Conservation (phyloP, 2,888 invertebrate genomes). For the Sesamia inferens region DNA sequence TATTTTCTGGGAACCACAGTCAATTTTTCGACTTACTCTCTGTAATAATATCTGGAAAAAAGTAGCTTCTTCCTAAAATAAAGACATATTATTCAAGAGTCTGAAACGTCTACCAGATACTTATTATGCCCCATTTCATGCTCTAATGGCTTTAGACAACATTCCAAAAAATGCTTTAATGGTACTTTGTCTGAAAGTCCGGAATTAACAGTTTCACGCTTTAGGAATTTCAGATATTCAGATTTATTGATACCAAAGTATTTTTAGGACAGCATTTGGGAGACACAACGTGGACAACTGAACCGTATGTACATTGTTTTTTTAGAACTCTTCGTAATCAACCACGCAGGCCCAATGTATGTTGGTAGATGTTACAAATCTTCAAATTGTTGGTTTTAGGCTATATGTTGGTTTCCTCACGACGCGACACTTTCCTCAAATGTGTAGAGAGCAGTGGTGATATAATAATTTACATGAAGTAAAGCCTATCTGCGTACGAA, state of each 20-base stretch:
- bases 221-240: conserved; percentile 21
- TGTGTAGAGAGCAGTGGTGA: too few relatives aligned
- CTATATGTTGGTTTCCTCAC: neutral
- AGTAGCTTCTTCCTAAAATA: neutral
- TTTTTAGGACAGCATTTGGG: neutral
- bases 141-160: conserved; percentile 41
- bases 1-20: neutral
- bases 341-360: too few relatives aligned
- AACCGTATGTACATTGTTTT: neutral
- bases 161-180: conserved; percentile 54
- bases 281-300: neutral
- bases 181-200: conserved; percentile 38
- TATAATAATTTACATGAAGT: too few relatives aligned
- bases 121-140: conserved; percentile 43
- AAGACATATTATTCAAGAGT: conserved; percentile 2
- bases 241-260: neutral
- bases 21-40: neutral
- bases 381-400: neutral
- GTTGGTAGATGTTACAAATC: neutral
- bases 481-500: too few relatives aligned
- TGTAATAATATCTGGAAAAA: neutral
- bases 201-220: conserved; percentile 31
- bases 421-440: too few relatives aligned
- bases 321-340: neutral
- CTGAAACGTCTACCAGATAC: conserved; percentile 10